These are phyloP conservation scores for Sthenelais limicola DNA, from an alignment of 2,888 invertebrate genomes.

Conservation along the genomic window DNA sequence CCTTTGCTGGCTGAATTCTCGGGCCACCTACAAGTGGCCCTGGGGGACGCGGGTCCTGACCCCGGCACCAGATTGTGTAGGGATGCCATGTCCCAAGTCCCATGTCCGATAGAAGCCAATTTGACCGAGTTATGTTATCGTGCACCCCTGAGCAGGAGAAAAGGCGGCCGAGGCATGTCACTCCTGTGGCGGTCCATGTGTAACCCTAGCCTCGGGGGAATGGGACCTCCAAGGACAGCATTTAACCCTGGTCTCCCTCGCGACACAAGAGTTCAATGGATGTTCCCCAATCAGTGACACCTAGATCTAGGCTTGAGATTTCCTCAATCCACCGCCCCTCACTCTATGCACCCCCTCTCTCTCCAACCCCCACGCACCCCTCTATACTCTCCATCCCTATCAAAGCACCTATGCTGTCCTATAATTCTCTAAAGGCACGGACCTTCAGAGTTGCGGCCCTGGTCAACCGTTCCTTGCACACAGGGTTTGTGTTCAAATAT, in stretches of 20 bases:
- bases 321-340: no score
- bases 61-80: constrained; percentile 29
- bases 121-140: constrained; percentile 34
- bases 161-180: background rate
- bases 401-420: no score
- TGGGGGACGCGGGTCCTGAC: constrained; percentile 3
- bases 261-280: background rate
- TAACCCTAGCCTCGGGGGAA: constrained; percentile 4
- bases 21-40: background rate
- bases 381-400: no score
- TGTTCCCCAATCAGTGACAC: background rate
- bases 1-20: background rate
- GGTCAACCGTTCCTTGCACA: no score
- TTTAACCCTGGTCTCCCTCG: constrained; percentile 34
- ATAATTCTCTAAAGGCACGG: no score
- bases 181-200: background rate
- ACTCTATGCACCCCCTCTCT: no score
- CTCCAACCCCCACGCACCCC: no score
- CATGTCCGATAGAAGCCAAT: constrained; percentile 28
- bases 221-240: background rate
- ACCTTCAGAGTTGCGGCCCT: no score
- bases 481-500: no score
- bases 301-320: no score
- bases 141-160: background rate
- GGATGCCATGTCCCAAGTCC: background rate